phyloP scores from a whole-genome alignment of 2,888 invertebrate genomes.

The Elysia crispata region DNA sequence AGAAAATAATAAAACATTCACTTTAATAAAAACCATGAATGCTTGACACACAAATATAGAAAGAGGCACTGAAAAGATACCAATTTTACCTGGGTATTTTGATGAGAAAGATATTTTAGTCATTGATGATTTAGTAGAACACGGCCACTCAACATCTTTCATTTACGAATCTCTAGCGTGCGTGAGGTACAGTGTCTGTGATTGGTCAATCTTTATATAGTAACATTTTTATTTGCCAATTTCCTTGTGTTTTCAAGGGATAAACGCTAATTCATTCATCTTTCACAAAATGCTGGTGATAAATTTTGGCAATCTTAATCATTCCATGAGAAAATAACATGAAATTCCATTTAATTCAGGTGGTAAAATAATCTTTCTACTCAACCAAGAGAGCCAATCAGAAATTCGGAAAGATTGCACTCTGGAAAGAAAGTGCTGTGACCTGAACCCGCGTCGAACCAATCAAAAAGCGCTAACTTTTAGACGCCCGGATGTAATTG shows the following conservation, averaged over 20 bases:
- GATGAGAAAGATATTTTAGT: slow-evolving; percentile 52
- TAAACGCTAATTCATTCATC: too few species aligned
- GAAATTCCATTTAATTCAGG: too few species aligned
- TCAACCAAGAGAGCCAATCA: slow-evolving; percentile 30
- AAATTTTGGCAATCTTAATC: too few species aligned
- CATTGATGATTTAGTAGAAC: slow-evolving; percentile 74
- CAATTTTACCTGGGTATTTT: slow-evolving; percentile 26
- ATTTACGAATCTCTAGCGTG: slow-evolving; percentile 57
- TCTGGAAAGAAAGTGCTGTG: slow-evolving; percentile 22
- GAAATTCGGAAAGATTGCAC: slow-evolving; percentile 34
- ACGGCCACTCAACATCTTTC: slow-evolving; percentile 75
- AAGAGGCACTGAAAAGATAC: too few species aligned
- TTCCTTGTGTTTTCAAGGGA: neutral
- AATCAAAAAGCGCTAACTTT: slow-evolving; percentile 41
- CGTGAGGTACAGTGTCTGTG: slow-evolving; percentile 46
- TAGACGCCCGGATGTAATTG: slow-evolving; percentile 43
- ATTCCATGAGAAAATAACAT: too few species aligned
- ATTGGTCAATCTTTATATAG: slow-evolving; percentile 56
- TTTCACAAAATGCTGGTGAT: too few species aligned
- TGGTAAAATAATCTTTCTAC: neutral
- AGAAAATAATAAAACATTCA: slow-evolving; percentile 60
- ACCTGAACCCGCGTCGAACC: slow-evolving; percentile 40
- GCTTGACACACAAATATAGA: too few species aligned
- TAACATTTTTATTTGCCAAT: neutral
- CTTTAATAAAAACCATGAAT: neutral